These are phyloP conservation scores for Brachypalpus laphriformis DNA, from an alignment of 2,888 invertebrate species.

Conservation along the genomic window DNA sequence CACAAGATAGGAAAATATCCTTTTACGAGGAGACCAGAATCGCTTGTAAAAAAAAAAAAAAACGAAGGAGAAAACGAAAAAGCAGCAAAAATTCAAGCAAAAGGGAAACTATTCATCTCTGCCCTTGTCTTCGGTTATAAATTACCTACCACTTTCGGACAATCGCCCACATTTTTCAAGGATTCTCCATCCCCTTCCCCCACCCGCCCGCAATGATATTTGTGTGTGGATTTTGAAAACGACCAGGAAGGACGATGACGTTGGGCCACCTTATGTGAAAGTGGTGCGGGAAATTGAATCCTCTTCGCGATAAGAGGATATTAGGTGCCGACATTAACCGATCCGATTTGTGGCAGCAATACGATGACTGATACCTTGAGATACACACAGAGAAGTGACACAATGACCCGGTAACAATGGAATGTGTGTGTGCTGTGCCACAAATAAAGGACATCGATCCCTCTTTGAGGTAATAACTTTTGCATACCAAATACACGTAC, in stretches of 20 bases:
- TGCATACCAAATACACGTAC: conserved; percentile 20
- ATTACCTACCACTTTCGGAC: conserved; percentile 62
- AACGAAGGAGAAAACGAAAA: background rate
- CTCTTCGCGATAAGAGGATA: conserved; percentile 20
- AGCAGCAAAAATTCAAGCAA: conserved; percentile 6
- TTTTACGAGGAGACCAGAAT: background rate
- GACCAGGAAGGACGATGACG: background rate
- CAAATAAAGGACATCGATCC: conserved; percentile 26
- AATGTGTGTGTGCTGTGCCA: background rate
- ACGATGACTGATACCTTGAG: conserved; percentile 2
- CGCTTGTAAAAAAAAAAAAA: background rate
- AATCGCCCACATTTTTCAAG: conserved; percentile 59
- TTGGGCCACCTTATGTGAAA: background rate
- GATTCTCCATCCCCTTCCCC: background rate
- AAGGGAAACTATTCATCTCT: conserved; percentile 60
- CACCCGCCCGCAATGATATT: background rate
- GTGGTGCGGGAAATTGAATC: conserved; percentile 17
- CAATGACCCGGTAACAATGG: background rate
- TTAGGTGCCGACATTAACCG: conserved; percentile 33
- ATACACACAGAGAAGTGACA: background rate
- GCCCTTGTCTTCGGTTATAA: conserved; percentile 59
- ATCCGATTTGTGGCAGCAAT: conserved; percentile 22
- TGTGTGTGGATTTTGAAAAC: background rate
- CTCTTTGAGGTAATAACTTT: conserved; percentile 8
- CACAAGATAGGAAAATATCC: conserved; percentile 9